phyloP scores from a whole-genome alignment of 1,140 invertebrate genomes.

The Mamestra configurata region DNA sequence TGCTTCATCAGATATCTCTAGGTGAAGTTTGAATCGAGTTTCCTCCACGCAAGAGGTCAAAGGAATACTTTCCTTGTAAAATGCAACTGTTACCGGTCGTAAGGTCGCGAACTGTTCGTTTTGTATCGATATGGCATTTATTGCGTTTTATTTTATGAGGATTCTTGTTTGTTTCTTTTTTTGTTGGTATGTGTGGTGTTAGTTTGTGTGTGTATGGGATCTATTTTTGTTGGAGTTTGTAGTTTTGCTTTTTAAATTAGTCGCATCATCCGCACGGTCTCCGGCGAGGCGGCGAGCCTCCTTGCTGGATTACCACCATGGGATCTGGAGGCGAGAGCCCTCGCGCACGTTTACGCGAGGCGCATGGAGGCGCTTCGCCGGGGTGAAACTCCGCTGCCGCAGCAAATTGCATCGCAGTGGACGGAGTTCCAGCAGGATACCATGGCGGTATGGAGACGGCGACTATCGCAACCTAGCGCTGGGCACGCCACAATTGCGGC shows the following conservation, averaged over 20 bases:
- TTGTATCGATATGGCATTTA: slow-evolving; percentile 43
- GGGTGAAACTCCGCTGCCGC: too few species aligned
- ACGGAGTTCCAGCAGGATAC: too few species aligned
- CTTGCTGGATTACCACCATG: too few species aligned
- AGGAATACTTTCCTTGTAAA: slow-evolving; percentile 49
- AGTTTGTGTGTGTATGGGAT: neutral
- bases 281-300: too few species aligned
- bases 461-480: too few species aligned
- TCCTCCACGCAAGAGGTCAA: slow-evolving; percentile 46
- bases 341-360: too few species aligned
- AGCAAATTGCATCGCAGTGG: too few species aligned
- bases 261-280: too few species aligned
- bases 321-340: too few species aligned
- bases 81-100: slow-evolving; percentile 46
- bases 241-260: neutral
- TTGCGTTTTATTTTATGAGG: slow-evolving; percentile 36
- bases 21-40: slow-evolving; percentile 52
- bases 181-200: neutral
- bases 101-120: slow-evolving; percentile 36
- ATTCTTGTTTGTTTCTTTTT: slow-evolving; percentile 29
- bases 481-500: too few species aligned
- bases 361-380: too few species aligned
- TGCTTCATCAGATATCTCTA: slow-evolving; percentile 49
- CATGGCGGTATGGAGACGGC: too few species aligned
- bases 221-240: neutral